Evolutionary conservation across 2,113 vertebrate species (phyloP), one percentile per base, ranked within the genome.

Genomic region (Ctenodactylus gundi): DNA sequence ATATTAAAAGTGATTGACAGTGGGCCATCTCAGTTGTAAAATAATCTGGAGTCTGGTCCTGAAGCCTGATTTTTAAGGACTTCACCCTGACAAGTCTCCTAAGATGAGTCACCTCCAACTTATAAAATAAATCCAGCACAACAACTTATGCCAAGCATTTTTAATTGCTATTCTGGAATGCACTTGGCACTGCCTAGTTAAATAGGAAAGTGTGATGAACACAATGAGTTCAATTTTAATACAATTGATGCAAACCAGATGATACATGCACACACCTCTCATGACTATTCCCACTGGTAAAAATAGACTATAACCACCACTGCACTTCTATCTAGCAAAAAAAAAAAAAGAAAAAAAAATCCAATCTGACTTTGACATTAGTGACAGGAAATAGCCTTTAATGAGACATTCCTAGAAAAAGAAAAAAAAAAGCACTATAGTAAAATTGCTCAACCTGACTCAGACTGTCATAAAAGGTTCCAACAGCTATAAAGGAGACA

Each of bases 401-500:
- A 75, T 31, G 34, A 85, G 62, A 39, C 68, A 88, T 55, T 88
- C 41, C 83, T 65, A 60, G 36, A 18, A 80, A 10, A 81, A 67
- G 53, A 10, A 36, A 60, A 60, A 34, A 18, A 80, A 10, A 81
- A 67, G 53, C 13, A 36, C 75, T 44, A 13, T n/a, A 31, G 20
- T 9, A 77, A 64, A 18, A 78, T 85, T 65, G 53, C 36, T 80
- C 77, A 57, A 53, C 44, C 57, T 80, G 86, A 96, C 51, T 92
- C 94, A 94, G 14, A 34, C 4, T 46, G 60, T 85, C 90, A 65
- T 85, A 91, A 92, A 85, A 88, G 55, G 76, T 31, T 85, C 57
- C 46, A 84, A 85, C 60, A 25, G 34, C 41, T 73, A 3, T 75
- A 75, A 85, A 65, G 72, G 68, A 7, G 34, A 51, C 36, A 23